Evolutionary conservation across 1,140 invertebrate species (phyloP), one percentile per base, ranked within the genome.

Genomic region (Drosophila pallidifrons): DNA sequence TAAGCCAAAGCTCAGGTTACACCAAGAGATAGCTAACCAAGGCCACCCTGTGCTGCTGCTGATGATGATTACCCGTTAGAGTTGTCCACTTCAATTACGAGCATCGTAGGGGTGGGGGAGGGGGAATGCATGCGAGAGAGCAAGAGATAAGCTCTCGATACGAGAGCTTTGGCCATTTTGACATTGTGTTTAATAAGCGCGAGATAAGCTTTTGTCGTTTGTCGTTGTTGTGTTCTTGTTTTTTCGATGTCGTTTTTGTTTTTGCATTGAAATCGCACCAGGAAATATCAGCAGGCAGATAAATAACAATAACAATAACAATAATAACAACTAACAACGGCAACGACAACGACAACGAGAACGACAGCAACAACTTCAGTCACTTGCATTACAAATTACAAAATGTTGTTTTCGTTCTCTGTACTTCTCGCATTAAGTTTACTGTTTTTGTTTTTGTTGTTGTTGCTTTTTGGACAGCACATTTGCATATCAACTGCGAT

Each of bases 121-220:
- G 8, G 15, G 4, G 25, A 6, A 55, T 8, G 49, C 32, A 15
- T 16, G 54, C 0, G 15, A 30, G 35, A 1, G 45, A 13, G 15
- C 8, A 4, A 5, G 8, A 77, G 82, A 85, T 85, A 86, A 85
- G 85, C 82, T 74, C 66, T 85, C 66, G 74, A 75, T 71, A 71
- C 45, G 58, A 65, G 78, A 65, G 78, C 82, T 83, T 77, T 78
- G 82, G 76, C 58, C 76, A 88, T 80, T 87, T 82, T 87, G 83
- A 88, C 85, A 87, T 88, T 88, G 80, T 88, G 75, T 88, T 88
- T 88, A 88, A 88, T 79, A 86, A 88, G 78, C 72, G 80, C 73
- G 82, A 25, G 20, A 87, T 87, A 87, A 87, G 83, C 74, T 58
- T 69, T 61, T 69, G 63, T 51, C 51, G 65, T 74, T 72, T 54